These are phyloP conservation scores for Lottia scabra DNA, from an alignment of 2,888 invertebrate genomes.

Conservation along the genomic window DNA sequence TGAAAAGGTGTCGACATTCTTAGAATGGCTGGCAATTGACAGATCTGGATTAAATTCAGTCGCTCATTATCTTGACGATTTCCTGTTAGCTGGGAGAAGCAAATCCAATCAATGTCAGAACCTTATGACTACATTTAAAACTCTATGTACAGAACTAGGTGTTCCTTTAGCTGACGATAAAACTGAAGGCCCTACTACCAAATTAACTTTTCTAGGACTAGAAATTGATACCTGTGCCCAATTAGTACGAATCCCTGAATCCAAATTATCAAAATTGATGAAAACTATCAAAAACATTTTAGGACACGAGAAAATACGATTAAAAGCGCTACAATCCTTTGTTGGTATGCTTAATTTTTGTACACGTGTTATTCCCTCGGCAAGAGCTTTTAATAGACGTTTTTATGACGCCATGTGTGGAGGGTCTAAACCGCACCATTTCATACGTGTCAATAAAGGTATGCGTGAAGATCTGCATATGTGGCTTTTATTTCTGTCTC, in stretches of 20 bases:
- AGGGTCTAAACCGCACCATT: slow-evolving; percentile 9
- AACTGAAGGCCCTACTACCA: not conserved
- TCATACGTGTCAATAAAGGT: slow-evolving; percentile 4
- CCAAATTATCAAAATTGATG: not conserved
- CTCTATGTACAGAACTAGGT: not conserved
- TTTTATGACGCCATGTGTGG: slow-evolving; percentile 22
- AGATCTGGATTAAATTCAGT: not conserved
- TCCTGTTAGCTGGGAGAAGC: not conserved
- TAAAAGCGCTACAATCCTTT: slow-evolving; percentile 1
- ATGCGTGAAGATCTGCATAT: slow-evolving; percentile 19
- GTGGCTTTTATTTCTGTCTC: slow-evolving; percentile 13
- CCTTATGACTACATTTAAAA: not conserved
- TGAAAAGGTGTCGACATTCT: too few relatives aligned
- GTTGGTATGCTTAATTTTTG: slow-evolving; percentile 7
- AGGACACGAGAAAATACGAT: not conserved
- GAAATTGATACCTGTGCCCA: slow-evolving; percentile 8
- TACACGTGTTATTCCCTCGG: slow-evolving; percentile 10
- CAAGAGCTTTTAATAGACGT: slow-evolving; percentile 17
- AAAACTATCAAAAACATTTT: not conserved
- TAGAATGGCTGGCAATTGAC: not conserved
- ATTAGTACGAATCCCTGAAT: slow-evolving; percentile 9
- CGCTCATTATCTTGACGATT: not conserved
- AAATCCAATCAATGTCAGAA: not conserved
- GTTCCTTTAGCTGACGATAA: not conserved
- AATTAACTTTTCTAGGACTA: slow-evolving; percentile 10